These are phyloP conservation scores for Parnassius mnemosyne DNA, from an alignment of 2,888 invertebrate genomes.

Conservation along the genomic window DNA sequence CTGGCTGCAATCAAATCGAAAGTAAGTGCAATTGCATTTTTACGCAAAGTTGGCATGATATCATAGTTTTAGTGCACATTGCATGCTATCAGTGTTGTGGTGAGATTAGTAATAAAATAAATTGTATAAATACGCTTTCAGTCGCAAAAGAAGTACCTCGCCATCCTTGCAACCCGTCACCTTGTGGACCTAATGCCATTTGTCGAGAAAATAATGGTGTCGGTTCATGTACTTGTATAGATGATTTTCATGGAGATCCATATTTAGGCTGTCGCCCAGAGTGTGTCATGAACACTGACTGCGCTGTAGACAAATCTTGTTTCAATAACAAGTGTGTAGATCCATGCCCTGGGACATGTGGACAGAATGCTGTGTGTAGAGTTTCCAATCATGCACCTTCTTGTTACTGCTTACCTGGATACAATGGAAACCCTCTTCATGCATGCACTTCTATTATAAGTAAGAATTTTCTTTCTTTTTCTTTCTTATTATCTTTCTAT, in stretches of 20 bases:
- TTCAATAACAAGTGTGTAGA: slow-evolving; percentile 88
- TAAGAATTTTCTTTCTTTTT: slow-evolving; percentile 76
- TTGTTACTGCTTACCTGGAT: slow-evolving; percentile 87
- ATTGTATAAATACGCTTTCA: slow-evolving; percentile 56
- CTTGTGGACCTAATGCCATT: slow-evolving; percentile 89
- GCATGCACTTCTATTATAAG: slow-evolving; percentile 82
- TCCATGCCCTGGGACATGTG: slow-evolving; percentile 89
- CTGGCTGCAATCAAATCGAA: slow-evolving; percentile 83
- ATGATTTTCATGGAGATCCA: slow-evolving; percentile 88
- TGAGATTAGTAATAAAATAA: slow-evolving; percentile 2
- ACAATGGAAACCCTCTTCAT: slow-evolving; percentile 85
- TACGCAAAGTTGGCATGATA: slow-evolving; percentile 18
- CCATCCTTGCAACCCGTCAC: slow-evolving; percentile 88
- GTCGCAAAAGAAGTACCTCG: slow-evolving; percentile 80
- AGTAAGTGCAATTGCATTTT: slow-evolving; percentile 63
- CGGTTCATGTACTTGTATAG: slow-evolving; percentile 87
- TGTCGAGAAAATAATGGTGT: slow-evolving; percentile 88
- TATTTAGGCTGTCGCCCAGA: slow-evolving; percentile 90
- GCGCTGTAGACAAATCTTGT: slow-evolving; percentile 86
- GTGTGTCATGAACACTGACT: slow-evolving; percentile 89
- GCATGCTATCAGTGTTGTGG: slow-evolving; percentile 22
- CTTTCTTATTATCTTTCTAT: slow-evolving; percentile 44
- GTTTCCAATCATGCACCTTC: slow-evolving; percentile 88
- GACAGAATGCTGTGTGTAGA: slow-evolving; percentile 87
- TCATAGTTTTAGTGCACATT: slow-evolving; percentile 12